Conservation (phyloP, 2,113 vertebrate genomes). For the Ctenodactylus gundi region DNA sequence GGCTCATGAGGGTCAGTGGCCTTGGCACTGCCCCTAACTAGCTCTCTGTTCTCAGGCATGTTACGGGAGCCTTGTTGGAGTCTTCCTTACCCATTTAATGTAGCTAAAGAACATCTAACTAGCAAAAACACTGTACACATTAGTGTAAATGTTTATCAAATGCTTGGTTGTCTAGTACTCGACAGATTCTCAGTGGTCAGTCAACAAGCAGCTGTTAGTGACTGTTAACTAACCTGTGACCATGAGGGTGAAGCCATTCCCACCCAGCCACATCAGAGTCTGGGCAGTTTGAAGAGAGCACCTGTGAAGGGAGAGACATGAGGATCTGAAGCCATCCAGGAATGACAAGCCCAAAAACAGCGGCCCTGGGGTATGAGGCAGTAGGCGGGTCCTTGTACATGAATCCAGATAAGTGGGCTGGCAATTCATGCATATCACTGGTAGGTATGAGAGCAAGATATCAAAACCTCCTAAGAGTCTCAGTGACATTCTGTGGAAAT, state of each 20-base stretch:
- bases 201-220: not conserved
- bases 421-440: too few species aligned
- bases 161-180: not conserved
- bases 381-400: not conserved
- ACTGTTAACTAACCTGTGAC: not conserved
- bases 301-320: not conserved
- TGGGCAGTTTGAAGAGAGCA: not conserved
- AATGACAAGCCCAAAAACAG: not conserved
- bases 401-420: not conserved
- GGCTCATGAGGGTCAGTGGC: rapidly evolving
- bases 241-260: not conserved
- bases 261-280: not conserved
- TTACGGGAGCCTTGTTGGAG: not conserved
- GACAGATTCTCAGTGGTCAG: not conserved
- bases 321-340: not conserved
- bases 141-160: not conserved
- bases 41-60: not conserved
- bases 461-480: not conserved
- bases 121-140: not conserved
- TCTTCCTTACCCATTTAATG: not conserved
- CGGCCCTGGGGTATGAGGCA: not conserved
- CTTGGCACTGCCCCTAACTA: not conserved
- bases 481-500: not conserved
- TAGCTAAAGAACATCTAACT: not conserved
- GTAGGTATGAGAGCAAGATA: not conserved